Conservation (phyloP, 2,113 vertebrate genomes). For the Poeciliopsis turrubarensis region DNA sequence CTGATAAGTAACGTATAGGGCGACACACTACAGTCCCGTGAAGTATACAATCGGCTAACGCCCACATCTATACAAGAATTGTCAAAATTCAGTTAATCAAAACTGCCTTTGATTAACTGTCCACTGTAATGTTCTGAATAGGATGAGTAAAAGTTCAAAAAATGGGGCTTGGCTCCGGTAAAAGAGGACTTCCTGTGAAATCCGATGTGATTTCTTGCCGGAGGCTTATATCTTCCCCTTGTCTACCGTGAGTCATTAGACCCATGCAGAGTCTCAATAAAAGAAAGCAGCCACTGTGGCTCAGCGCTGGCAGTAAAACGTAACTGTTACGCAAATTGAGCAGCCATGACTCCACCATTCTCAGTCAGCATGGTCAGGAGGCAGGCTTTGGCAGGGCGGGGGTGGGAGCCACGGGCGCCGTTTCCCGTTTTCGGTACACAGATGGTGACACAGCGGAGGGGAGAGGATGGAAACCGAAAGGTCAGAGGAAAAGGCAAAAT, state of each 20-base stretch:
- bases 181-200: too few species aligned
- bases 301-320: constrained; percentile 15
- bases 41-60: too few species aligned
- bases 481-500: constrained; percentile 30
- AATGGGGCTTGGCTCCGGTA: too few species aligned
- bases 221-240: not conserved
- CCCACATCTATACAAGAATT: too few species aligned
- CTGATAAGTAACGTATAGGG: too few species aligned
- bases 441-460: constrained; percentile 67
- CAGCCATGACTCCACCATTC: constrained; percentile 1
- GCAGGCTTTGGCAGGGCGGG: constrained; percentile 26
- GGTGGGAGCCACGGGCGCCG: constrained; percentile 34
- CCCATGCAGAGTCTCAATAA: not conserved
- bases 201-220: too few species aligned
- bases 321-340: constrained; percentile 15
- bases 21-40: too few species aligned
- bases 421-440: constrained; percentile 51
- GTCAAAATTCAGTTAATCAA: too few species aligned
- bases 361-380: not conserved
- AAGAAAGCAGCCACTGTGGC: not conserved
- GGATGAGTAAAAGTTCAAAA: too few species aligned
- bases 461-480: not conserved
- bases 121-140: too few species aligned
- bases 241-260: not conserved
- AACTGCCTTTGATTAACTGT: too few species aligned